Base-by-base conservation (phyloP, 1,140 invertebrate genomes). In the Drosophila truncata region DNA sequence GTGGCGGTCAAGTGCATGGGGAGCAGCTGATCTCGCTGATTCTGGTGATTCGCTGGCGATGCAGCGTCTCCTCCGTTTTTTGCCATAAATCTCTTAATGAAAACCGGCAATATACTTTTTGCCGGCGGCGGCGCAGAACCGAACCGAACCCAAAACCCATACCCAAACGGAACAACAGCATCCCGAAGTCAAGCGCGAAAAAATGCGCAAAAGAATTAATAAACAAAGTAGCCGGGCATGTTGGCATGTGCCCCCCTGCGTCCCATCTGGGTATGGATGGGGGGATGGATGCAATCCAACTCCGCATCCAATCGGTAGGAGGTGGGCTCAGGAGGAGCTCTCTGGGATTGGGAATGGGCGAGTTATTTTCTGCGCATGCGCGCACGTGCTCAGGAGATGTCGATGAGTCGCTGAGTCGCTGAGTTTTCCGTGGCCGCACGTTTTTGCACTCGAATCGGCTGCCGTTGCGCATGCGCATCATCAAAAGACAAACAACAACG, bases 41-140 rank as follows among this genome's bases (percentile, higher is more conserved):
- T 49, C 54, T 20, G 59, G 4, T 25, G 47, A 42, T 44, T 31
- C 23, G 46, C 49, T 25, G 29, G 7, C 20, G 37, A 23, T 69
- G 63, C 33, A 37, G 67, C 20, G 20, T 41, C 65, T 69, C 31
- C 39, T 20, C 46, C n/a, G 27, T 57, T 47, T 57, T 47, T 37
- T 69, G 80, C 80, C 62, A 91, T 91, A 91, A 91, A 91, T 91
- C 88, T 91, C 88, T 84, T 82, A 91, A 87, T 91, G 84, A 91
- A 91, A 91, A 88, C 88, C 88, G 84, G 88, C 88, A 91, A 91
- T 85, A 91, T 91, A 82, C 72, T 88, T 84, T 86, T 75, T 62
- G 81, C 78, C 88, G 81, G 39, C 83, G 75, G 83, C 72, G n/a
- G 27, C 27, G 49, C 47, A 72, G 70, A 33, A 70, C 69, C 52